A percentile compares a stretch with the other conserved stretches of the same genome.
Conservation (phyloP, 1,140 invertebrate species). For the Parasteatoda tepidariorum region DNA sequence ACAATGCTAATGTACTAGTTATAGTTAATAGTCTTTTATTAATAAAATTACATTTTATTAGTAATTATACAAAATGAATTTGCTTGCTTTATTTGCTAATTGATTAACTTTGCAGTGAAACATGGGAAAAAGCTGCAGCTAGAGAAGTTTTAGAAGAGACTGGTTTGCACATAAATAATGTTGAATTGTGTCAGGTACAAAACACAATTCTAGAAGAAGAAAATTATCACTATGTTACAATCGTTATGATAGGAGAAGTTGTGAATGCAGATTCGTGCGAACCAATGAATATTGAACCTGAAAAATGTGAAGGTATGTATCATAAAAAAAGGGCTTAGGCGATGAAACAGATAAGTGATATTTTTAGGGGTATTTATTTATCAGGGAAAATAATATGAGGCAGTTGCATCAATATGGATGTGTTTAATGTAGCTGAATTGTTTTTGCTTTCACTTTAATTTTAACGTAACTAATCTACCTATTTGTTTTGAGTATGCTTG, state of each 20-base stretch:
- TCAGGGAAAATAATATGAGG: no score
- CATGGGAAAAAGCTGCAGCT: constrained; percentile 52
- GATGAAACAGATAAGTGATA: neutral
- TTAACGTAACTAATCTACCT: no score
- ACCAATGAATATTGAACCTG: constrained; percentile 33
- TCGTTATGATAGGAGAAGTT: constrained; percentile 38
- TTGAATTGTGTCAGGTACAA: constrained; percentile 5
- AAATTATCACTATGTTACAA: constrained; percentile 49
- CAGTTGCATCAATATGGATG: no score
- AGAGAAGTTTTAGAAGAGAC: constrained; percentile 49
- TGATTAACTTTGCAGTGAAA: constrained; percentile 34
- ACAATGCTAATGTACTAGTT: no score
- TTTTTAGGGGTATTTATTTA: no score
- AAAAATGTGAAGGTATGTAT: constrained; percentile 46
- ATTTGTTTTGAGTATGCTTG: no score
- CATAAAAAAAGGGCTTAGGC: neutral
- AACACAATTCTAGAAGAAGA: constrained; percentile 21
- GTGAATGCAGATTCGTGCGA: neutral
- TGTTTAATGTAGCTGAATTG: no score
- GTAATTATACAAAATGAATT: neutral
- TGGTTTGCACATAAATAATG: constrained; percentile 35
- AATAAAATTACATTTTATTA: no score
- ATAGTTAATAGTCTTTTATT: no score
- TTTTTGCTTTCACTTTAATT: no score
- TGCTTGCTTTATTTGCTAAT: neutral